These are phyloP conservation scores for Vanessa cardui DNA, from an alignment of 2,888 invertebrate species.

Conservation along the genomic window DNA sequence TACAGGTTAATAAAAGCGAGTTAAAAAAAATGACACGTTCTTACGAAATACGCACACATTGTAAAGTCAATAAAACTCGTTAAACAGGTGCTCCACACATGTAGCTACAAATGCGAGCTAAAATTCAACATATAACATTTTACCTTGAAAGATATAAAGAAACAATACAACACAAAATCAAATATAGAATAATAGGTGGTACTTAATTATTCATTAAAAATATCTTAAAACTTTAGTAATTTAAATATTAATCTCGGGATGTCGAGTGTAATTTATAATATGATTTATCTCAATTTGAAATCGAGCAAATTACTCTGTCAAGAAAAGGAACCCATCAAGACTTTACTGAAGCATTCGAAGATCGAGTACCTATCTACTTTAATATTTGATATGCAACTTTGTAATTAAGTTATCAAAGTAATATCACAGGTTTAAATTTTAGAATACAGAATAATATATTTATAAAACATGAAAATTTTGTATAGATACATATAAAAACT, in stretches of 20 bases:
- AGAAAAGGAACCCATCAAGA: conserved; percentile 57
- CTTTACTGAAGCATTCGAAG: conserved; percentile 40
- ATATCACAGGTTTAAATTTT: neutral
- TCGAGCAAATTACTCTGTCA: conserved; percentile 63
- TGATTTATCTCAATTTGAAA: conserved; percentile 4
- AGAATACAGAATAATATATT: too few relatives aligned
- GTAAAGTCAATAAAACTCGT: conserved; percentile 25
- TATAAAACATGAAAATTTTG: too few relatives aligned
- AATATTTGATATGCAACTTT: conserved; percentile 25
- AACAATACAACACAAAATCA: neutral
- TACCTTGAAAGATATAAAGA: conserved; percentile 4
- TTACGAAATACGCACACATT: conserved; percentile 13
- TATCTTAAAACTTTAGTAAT: neutral
- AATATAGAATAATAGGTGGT: neutral
- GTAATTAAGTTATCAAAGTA: conserved; percentile 3
- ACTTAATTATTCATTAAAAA: too few relatives aligned
- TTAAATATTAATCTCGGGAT: neutral
- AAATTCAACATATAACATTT: conserved; percentile 1
- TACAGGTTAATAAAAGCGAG: too few relatives aligned
- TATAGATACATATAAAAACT: too few relatives aligned
- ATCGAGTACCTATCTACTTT: conserved; percentile 25
- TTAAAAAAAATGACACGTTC: neutral
- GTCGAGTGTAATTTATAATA: neutral
- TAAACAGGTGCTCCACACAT: conserved; percentile 21
- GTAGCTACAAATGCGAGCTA: conserved; percentile 11